Evolutionary conservation across 2,797 vertebrate genomes (phyloP).

Genomic region (Characodon lateralis): DNA sequence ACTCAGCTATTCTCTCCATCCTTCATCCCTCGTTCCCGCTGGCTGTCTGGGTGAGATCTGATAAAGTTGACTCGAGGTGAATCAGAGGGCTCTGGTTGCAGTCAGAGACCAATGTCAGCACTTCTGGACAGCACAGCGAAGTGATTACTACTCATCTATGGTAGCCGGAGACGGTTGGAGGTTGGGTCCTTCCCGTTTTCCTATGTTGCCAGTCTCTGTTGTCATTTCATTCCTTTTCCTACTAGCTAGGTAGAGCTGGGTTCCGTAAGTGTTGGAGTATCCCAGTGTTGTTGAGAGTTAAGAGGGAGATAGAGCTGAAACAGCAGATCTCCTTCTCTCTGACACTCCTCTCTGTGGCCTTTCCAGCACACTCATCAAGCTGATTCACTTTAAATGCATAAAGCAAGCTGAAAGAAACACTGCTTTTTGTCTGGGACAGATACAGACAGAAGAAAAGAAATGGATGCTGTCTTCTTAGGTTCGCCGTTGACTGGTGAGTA

Average conservation of each 20-base stretch:
- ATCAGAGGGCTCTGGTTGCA: conserved; percentile 73
- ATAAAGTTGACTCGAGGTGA: conserved; percentile 58
- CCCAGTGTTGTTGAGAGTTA: conserved; percentile 54
- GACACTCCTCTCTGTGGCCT: conserved; percentile 63
- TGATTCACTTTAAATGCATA: conserved; percentile 26
- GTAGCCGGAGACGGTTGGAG: conserved; percentile 49
- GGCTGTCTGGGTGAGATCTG: conserved; percentile 54
- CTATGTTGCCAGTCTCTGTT: conserved; percentile 30
- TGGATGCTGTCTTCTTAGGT: conserved; percentile 33
- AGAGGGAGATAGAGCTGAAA: conserved; percentile 73
- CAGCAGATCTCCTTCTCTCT: conserved; percentile 72
- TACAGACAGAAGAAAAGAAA: conserved; percentile 26
- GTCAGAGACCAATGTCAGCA: conserved; percentile 76
- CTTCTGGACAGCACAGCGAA: conserved; percentile 53
- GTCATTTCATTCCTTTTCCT: conserved; percentile 45
- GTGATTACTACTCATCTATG: conserved; percentile 57
- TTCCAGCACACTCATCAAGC: conserved; percentile 44
- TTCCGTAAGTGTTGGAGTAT: conserved; percentile 59
- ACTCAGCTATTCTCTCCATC: conserved; percentile 58
- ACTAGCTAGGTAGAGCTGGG: conserved; percentile 44
- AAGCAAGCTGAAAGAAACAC: conserved; percentile 31
- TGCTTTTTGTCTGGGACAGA: conserved; percentile 25
- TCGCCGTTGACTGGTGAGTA: conserved; percentile 63
- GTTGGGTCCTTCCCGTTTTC: conserved; percentile 22
- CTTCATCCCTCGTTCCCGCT: conserved; percentile 33